These are phyloP conservation scores for Oncorhynchus kisutch DNA, from an alignment of 2,113 vertebrate genomes.

Conservation along the genomic window DNA sequence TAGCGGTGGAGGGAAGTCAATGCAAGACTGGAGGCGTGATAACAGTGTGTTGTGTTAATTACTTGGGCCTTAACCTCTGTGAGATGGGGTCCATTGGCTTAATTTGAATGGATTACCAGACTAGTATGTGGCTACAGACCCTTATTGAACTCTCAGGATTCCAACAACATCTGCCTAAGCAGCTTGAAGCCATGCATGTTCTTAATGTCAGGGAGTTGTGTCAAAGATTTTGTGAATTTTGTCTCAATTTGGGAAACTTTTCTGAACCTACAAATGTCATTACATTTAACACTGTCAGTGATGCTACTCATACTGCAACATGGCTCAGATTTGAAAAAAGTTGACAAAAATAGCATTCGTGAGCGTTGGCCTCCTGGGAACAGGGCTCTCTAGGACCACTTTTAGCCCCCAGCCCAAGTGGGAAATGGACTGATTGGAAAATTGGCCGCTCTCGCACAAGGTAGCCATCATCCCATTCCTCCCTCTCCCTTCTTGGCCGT, in stretches of 20 bases:
- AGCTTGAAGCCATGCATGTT: background rate
- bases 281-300: too few species aligned
- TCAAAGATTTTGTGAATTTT: too few species aligned
- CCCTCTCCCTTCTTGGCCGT: constrained; percentile 27
- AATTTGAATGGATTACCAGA: constrained; percentile 47
- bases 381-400: background rate
- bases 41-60: constrained; percentile 41
- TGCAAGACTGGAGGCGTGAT: constrained; percentile 36
- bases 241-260: too few species aligned
- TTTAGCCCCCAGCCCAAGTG: background rate
- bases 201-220: background rate
- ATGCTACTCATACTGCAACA: background rate
- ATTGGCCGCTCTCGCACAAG: background rate
- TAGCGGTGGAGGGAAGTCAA: constrained; percentile 46
- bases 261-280: too few species aligned
- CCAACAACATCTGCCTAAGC: too few species aligned
- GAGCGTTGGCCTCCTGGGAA: background rate
- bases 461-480: background rate
- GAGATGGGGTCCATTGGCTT: constrained; percentile 50
- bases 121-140: constrained; percentile 49
- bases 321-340: background rate
- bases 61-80: constrained; percentile 48
- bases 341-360: background rate
- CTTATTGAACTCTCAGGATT: constrained; percentile 39
- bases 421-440: background rate